Base-by-base conservation (phyloP, 1,140 invertebrate species). In the Megalopta genalis region DNA sequence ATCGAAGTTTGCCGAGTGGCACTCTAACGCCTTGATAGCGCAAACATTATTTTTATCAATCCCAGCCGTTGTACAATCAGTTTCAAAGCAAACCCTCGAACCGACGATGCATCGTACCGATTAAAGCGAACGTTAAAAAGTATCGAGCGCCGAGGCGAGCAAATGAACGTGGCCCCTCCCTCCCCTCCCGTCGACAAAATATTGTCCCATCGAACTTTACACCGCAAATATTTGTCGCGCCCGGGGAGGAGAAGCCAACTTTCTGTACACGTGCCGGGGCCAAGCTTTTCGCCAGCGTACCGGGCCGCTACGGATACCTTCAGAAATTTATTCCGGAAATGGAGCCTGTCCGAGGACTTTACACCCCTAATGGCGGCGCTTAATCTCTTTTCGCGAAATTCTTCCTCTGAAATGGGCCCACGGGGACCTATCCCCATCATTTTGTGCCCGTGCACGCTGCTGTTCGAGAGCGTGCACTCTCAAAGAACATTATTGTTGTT, bases 151-250 rank as follows among this genome's bases (percentile, higher is more conserved):
- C 21, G 32, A 32, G 37, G 2, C 18, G 25, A 37, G 37, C 14
- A 27, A 60, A 32, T 57, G 23, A n/a, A 27, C 21, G 60, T 9
- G 16, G 7, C n/a, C 66, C 16, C 0, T 9, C 9, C 42, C 42
- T 14, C 14, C 42, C 42, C 42, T 12, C 12, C 42, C 1, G 10
- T 65, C 23, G 16, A 14, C 32, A 46, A 69, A 62, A 69, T 60
- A 68, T 66, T 46, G 42, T n/a, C 52, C 18, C 59, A 76, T 76
- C 66, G 39, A 54, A 69, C 37, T 60, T 69, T 32, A 57, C 39
- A 21, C 21, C 18, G 27, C 74, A 76, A 76, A 76, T 76, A 76
- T 76, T 69, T 76, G 65, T 37, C 10, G 12, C 46, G 32, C 60
- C 65, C 32, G 1, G 27, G 32, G 37, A n/a, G 49, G 49, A 52